Percentiles rank a stretch among this genome's conserved stretches.
phyloP scores from a whole-genome alignment of 2,888 invertebrate species.

The Parapristionchus giblindavisi region DNA sequence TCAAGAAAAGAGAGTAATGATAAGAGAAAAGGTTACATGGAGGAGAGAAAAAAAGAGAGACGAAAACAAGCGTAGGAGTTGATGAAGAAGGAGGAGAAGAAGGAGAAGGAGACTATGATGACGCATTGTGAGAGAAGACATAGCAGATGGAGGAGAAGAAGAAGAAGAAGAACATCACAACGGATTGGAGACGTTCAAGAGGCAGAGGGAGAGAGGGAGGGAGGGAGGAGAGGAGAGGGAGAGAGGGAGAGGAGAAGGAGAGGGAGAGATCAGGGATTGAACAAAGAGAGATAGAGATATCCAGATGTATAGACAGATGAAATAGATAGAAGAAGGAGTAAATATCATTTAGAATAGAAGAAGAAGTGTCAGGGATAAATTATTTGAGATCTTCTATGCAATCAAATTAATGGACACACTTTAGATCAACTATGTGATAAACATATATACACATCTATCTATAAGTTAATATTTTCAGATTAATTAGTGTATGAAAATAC shows the following conservation, averaged over 20 bases:
- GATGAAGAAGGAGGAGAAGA: constrained; percentile 20
- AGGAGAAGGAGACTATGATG: constrained; percentile 14
- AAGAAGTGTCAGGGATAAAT: too few species aligned
- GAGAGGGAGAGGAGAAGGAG: not conserved
- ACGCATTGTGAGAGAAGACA: constrained; percentile 29
- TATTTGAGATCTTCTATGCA: too few species aligned
- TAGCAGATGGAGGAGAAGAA: constrained; percentile 2
- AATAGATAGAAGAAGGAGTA: too few species aligned
- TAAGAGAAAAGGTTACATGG: not conserved
- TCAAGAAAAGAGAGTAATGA: not conserved
- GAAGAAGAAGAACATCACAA: constrained; percentile 15
- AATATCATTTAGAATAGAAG: too few species aligned
- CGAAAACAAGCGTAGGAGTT: not conserved
- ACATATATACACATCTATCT: too few species aligned
- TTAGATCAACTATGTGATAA: too few species aligned
- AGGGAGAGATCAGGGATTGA: not conserved
- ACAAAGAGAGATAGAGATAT: not conserved
- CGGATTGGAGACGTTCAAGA: constrained; percentile 3
- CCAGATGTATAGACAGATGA: too few species aligned
- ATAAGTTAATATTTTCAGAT: too few species aligned
- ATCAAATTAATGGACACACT: too few species aligned
- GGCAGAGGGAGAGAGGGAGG: constrained; percentile 9
- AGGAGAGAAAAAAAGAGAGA: not conserved
- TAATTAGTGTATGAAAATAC: too few species aligned
- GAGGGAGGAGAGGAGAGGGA: not conserved